A percentile compares a stretch with the other conserved stretches of the same genome.
Conservation (phyloP, 2,888 invertebrate species). For the Caradrina kadenii region DNA sequence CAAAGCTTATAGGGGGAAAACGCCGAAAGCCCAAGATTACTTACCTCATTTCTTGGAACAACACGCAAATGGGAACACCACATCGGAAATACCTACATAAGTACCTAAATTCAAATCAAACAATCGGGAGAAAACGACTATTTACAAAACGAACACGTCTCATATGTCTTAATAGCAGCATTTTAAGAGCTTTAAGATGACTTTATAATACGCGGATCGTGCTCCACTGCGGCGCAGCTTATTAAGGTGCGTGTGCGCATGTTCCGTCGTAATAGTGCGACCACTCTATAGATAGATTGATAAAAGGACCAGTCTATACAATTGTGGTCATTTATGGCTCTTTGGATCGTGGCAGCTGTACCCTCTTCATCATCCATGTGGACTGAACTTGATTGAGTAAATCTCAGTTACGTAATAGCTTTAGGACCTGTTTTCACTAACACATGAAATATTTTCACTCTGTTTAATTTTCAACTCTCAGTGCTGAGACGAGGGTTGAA, state of each 20-base stretch:
- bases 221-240: slow-evolving; percentile 57
- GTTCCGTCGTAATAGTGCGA: slow-evolving; percentile 33
- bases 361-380: not conserved
- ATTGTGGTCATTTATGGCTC: not conserved
- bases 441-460: too few species aligned
- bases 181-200: slow-evolving; percentile 62
- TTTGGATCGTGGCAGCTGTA: not conserved
- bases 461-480: too few species aligned
- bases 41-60: not conserved
- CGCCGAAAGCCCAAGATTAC: not conserved
- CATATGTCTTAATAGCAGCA: slow-evolving; percentile 43
- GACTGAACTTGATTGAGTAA: not conserved
- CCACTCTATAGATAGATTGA: slow-evolving; percentile 25
- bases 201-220: slow-evolving; percentile 72
- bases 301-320: slow-evolving; percentile 23
- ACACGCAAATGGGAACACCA: slow-evolving; percentile 2
- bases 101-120: slow-evolving; percentile 10
- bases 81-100: not conserved
- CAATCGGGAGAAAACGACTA: slow-evolving; percentile 16
- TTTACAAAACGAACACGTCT: slow-evolving; percentile 36
- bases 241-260: slow-evolving; percentile 63
- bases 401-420: not conserved
- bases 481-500: too few species aligned
- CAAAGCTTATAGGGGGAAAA: not conserved
- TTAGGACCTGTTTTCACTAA: too few species aligned